A percentile compares a stretch with the other conserved stretches of the same genome.
Conservation (phyloP, 1,140 invertebrate species). For the Heliconius melpomene region DNA sequence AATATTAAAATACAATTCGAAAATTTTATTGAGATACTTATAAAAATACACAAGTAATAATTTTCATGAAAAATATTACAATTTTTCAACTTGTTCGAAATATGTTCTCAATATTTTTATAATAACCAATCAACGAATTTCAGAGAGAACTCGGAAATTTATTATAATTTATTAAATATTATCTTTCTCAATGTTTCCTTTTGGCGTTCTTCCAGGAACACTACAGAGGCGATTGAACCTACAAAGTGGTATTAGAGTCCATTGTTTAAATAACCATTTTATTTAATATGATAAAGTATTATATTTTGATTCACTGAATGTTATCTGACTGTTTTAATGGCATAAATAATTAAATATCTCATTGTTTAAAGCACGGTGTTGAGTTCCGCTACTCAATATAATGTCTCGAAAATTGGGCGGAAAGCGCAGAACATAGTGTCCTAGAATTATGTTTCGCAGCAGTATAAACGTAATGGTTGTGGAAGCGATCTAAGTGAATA, state of each 20-base stretch:
- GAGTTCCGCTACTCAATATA: no score
- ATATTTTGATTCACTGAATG: not conserved
- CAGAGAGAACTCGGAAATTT: not conserved
- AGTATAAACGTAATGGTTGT: no score
- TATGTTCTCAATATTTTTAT: not conserved
- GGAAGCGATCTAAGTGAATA: no score
- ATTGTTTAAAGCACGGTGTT: no score
- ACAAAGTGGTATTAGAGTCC: not conserved
- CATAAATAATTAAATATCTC: not conserved
- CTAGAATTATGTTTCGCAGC: no score
- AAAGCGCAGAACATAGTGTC: no score
- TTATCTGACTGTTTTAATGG: not conserved
- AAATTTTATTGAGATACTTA: no score
- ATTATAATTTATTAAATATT: not conserved
- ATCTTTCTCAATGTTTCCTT: not conserved
- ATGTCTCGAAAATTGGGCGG: no score
- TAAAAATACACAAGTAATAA: no score
- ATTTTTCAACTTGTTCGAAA: no score
- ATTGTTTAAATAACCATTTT: not conserved
- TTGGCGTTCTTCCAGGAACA: conserved; percentile 10
- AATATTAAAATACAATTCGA: no score
- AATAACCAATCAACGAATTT: not conserved
- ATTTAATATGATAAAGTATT: not conserved
- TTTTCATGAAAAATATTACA: no score
- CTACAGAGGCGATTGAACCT: not conserved